phyloP scores from a whole-genome alignment of 2,113 vertebrate species.

The Dasypus novemcinctus region DNA sequence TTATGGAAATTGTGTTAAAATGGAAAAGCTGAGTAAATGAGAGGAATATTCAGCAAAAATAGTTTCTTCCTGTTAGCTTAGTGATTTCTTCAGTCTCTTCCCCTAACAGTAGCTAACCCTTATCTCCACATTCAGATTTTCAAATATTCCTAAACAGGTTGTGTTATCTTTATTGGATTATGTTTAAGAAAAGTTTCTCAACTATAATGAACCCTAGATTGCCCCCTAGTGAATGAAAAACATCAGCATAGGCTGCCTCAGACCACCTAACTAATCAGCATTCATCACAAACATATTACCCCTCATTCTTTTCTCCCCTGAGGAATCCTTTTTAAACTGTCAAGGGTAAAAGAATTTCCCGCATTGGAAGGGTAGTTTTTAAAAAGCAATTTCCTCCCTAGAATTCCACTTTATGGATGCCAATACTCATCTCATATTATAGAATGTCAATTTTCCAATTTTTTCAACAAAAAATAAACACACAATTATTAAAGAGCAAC shows the following conservation, averaged over 20 bases:
- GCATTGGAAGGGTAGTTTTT: too few species aligned
- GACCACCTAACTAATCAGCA: neutral
- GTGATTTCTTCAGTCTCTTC: neutral
- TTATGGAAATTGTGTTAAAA: neutral
- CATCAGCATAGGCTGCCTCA: neutral
- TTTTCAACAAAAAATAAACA: neutral
- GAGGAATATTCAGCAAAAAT: neutral
- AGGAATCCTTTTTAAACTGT: too few species aligned
- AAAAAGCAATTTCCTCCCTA: too few species aligned
- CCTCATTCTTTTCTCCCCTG: too few species aligned
- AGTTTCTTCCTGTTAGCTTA: neutral
- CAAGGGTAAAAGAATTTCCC: too few species aligned
- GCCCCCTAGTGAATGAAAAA: neutral
- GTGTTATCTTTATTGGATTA: neutral
- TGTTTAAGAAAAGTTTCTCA: neutral
- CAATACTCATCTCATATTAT: neutral
- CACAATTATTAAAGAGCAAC: too few species aligned
- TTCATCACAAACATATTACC: neutral
- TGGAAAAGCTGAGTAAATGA: neutral
- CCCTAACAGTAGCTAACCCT: neutral
- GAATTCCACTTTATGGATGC: too few species aligned
- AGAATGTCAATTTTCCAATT: neutral
- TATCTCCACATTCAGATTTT: neutral
- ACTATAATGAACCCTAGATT: neutral
- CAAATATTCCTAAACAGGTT: neutral